Conservation (phyloP, 2,113 vertebrate species). For the Craseonycteris thonglongyai region DNA sequence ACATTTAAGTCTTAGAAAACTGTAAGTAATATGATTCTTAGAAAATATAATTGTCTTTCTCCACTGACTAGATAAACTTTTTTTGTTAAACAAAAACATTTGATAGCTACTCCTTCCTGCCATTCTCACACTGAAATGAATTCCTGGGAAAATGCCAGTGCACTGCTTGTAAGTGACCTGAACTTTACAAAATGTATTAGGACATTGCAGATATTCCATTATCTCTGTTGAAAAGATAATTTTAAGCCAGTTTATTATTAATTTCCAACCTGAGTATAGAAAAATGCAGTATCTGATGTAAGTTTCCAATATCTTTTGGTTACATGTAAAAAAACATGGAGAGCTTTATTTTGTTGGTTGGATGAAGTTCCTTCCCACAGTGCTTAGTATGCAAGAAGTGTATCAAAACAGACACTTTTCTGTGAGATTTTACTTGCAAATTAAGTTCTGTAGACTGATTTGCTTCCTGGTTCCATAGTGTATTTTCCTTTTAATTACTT, state of each 20-base stretch:
- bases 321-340: conserved; percentile 43
- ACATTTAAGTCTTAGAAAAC: neutral
- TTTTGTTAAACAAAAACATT: neutral
- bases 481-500: conserved; percentile 64
- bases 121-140: neutral
- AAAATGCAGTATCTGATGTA: neutral
- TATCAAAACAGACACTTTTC: conserved; percentile 68
- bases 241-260: conserved; percentile 33
- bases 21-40: neutral
- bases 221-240: conserved; percentile 6
- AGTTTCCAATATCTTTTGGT: neutral
- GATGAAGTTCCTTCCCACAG: conserved; percentile 46
- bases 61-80: neutral
- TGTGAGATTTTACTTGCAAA: conserved; percentile 73
- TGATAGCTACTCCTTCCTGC: neutral
- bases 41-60: neutral
- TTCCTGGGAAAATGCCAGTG: conserved; percentile 20
- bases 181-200: conserved; percentile 14
- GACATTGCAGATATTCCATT: neutral
- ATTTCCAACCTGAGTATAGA: conserved; percentile 23
- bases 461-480: conserved; percentile 62
- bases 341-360: conserved; percentile 40
- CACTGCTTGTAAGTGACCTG: neutral
- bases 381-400: conserved; percentile 76
- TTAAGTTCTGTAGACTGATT: conserved; percentile 67